These are phyloP conservation scores for Heteractis magnifica DNA, from an alignment of 92 coral and sea anemone genomes.

Conservation along the genomic window DNA sequence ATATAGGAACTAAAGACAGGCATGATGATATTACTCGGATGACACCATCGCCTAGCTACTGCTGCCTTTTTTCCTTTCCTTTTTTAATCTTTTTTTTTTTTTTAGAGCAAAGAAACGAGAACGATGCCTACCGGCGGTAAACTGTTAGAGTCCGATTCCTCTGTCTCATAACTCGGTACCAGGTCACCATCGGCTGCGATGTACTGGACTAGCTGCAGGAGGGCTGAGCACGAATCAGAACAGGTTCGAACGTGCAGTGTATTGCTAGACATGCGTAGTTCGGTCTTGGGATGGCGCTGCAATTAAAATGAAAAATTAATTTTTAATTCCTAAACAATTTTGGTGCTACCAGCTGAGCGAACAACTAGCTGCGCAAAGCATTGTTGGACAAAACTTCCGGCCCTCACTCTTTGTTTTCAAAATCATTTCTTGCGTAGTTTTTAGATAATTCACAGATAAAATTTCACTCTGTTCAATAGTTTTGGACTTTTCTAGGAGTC, in stretches of 20 bases:
- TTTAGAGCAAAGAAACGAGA: too few species aligned
- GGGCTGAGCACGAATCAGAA: constrained; percentile 95
- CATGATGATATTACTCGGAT: too few species aligned
- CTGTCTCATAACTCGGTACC: constrained; percentile 79
- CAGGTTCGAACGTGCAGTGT: constrained; percentile 86
- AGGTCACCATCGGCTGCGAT: constrained; percentile 95
- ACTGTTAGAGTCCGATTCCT: constrained; percentile 49
- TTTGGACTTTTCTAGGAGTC: too few species aligned
- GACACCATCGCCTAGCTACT: background rate
- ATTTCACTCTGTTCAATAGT: too few species aligned
- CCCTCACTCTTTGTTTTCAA: too few species aligned
- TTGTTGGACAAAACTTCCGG: too few species aligned
- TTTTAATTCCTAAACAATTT: too few species aligned
- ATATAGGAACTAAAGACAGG: too few species aligned
- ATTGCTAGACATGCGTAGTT: constrained; percentile 93
- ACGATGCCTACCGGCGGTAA: constrained; percentile 50
- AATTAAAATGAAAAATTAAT: background rate
- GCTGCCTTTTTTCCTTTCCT: background rate
- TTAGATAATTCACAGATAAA: too few species aligned
- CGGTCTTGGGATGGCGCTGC: constrained; percentile 80
- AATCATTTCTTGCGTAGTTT: too few species aligned
- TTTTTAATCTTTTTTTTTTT: background rate
- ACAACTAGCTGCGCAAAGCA: too few species aligned
- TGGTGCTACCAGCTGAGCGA: too few species aligned
- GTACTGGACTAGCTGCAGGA: constrained; percentile 90